phyloP scores from a whole-genome alignment of 2,888 invertebrate species.

The Apotomis betuletana region DNA sequence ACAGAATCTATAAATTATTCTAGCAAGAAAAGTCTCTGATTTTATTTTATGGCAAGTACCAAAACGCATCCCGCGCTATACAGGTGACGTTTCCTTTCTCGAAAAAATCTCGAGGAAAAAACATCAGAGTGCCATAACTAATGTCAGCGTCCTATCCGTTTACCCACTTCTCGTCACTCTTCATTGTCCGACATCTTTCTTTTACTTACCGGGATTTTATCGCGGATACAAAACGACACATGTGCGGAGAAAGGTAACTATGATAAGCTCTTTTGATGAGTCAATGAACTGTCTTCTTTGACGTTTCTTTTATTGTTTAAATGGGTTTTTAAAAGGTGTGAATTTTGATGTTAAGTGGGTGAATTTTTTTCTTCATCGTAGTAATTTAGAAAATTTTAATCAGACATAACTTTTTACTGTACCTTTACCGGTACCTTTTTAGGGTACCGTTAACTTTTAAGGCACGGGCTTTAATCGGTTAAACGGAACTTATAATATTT shows the following conservation, averaged over 20 bases:
- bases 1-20: too few species aligned
- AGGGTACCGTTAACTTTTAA: too few species aligned
- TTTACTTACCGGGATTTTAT: conserved; percentile 53
- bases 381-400: neutral
- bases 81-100: conserved; percentile 63
- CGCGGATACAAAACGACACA: conserved; percentile 9
- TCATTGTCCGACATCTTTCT: conserved; percentile 59
- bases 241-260: neutral
- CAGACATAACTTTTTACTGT: too few species aligned
- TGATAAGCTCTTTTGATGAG: neutral
- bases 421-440: too few species aligned
- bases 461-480: too few species aligned
- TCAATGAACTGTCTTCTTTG: neutral
- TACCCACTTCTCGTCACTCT: conserved; percentile 60
- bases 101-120: conserved; percentile 34
- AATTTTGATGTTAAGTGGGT: conserved; percentile 21
- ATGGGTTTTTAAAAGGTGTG: conserved; percentile 26
- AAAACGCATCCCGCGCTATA: conserved; percentile 48
- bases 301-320: conserved; percentile 37
- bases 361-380: neutral
- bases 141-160: conserved; percentile 58
- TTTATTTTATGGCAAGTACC: conserved; percentile 48
- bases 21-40: too few species aligned
- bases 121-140: conserved; percentile 50
- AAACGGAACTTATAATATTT: too few species aligned